A percentile compares a stretch with the other conserved stretches of the same genome.
These are phyloP conservation scores for Clupea harengus DNA, from an alignment of 2,113 vertebrate species.

Conservation along the genomic window DNA sequence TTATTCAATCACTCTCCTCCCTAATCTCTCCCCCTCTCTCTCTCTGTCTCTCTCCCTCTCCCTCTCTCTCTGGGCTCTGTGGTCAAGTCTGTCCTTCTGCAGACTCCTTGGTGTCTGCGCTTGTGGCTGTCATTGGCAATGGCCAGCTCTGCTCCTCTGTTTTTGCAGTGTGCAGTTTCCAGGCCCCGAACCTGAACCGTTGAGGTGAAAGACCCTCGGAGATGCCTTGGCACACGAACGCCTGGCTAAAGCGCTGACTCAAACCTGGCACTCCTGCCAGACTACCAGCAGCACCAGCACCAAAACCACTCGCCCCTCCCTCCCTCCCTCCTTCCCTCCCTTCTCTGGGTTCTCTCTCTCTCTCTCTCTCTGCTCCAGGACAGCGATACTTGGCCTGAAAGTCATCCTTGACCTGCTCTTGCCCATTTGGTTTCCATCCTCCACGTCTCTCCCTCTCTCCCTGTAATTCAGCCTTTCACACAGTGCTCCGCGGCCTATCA, in stretches of 20 bases:
- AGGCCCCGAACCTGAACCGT: constrained; percentile 2
- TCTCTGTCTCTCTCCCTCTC: too few relatives aligned
- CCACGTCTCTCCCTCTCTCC: not conserved
- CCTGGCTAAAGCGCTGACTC: not conserved
- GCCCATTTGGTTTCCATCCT: not conserved
- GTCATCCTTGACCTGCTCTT: not conserved
- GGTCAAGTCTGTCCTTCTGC: not conserved
- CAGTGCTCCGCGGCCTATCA: not conserved
- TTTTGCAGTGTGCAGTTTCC: not conserved
- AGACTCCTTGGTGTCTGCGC: not conserved
- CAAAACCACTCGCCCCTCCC: not conserved
- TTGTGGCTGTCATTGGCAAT: constrained; percentile 1
- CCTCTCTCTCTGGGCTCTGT: not conserved
- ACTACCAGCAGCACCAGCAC: not conserved
- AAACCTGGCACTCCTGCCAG: not conserved
- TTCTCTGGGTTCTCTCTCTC: not conserved
- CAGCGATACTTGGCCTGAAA: not conserved
- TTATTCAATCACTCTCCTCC: not conserved
- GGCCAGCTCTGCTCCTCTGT: not conserved
- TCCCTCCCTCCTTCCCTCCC: not conserved
- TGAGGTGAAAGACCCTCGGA: not conserved
- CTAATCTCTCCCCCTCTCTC: not conserved
- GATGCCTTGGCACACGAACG: not conserved
- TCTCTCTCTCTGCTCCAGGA: not conserved
- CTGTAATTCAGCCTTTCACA: not conserved